These are phyloP conservation scores for Sitobion miscanthi DNA, from an alignment of 1,140 invertebrate species.

Conservation along the genomic window DNA sequence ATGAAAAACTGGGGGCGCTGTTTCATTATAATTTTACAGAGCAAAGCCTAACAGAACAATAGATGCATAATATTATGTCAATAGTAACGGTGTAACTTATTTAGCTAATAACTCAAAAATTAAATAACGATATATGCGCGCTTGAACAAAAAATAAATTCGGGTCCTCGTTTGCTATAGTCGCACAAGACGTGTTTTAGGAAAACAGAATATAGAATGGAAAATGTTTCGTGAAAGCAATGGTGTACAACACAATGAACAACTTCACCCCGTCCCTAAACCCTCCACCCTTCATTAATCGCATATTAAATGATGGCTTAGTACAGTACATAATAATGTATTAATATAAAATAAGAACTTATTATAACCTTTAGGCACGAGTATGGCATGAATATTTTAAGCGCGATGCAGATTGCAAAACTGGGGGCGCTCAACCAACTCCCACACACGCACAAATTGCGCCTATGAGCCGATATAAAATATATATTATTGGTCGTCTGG, in stretches of 20 bases:
- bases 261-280: background rate
- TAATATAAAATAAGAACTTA: background rate
- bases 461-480: background rate
- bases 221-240: background rate
- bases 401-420: background rate
- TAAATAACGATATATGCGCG: background rate
- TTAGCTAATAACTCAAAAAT: background rate
- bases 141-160: background rate
- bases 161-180: too few species aligned
- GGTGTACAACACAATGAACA: background rate
- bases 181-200: too few species aligned
- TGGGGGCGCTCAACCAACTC: background rate
- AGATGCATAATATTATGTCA: background rate
- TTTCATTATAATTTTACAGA: background rate
- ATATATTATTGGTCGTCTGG: background rate
- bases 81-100: background rate
- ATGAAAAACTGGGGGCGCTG: background rate
- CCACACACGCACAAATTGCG: background rate
- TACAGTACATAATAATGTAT: background rate
- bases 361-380: background rate
- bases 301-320: background rate
- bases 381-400: background rate
- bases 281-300: background rate
- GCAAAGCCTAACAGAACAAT: background rate
- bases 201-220: background rate